Base-by-base conservation (phyloP, 2,888 invertebrate genomes). In the Hydrotaea cyrtoneurina region DNA sequence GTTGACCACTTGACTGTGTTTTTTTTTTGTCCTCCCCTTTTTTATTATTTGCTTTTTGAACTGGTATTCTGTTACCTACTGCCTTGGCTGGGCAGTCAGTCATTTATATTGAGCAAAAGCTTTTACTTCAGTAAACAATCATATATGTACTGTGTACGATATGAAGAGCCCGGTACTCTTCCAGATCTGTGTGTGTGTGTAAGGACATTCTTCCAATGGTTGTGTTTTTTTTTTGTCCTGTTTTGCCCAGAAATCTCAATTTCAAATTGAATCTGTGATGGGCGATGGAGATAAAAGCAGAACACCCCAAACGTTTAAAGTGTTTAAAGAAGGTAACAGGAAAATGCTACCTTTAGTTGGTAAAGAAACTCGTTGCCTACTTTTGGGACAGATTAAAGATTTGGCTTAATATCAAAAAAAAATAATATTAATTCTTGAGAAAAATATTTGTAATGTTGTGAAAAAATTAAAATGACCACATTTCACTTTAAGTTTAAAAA, bases 81-180 rank as follows among this genome's bases (percentile, higher is more conserved):
- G 11, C 39, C 39, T 13, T 10, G 1, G 39, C 4, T 10, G 1
- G 39, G 1, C 55, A 55, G 23, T 55, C 50, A 21, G 21, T 55
- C 21, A 55, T 55, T 21, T 21, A 10, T 66, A 43, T 39, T 66
- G 13, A n/a, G 19, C 15, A 39, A 66, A 66, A 66, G 66, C 66
- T 66, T 66, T 66, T 66, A 66, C 66, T 66, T 66, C 43, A 66
- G 66, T 43, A 66, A 66, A 66, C 66, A 66, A 39, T 39, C 36
- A 64, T 64, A 31, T 2, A 31, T 43, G 64, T 66, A n/a, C 39
- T 64, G 17, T 64, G 36, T 0, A n/a, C 31, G 31, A 4, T 31
- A 31, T 31, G 7, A 7, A 31, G 31, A 31, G 31, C 31, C 7
- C 31, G 2, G 31, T 31, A 31, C 31, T 31, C 31, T 31, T 31